Conservation (phyloP, 2,888 invertebrate genomes). For the Eristalis pertinax region DNA sequence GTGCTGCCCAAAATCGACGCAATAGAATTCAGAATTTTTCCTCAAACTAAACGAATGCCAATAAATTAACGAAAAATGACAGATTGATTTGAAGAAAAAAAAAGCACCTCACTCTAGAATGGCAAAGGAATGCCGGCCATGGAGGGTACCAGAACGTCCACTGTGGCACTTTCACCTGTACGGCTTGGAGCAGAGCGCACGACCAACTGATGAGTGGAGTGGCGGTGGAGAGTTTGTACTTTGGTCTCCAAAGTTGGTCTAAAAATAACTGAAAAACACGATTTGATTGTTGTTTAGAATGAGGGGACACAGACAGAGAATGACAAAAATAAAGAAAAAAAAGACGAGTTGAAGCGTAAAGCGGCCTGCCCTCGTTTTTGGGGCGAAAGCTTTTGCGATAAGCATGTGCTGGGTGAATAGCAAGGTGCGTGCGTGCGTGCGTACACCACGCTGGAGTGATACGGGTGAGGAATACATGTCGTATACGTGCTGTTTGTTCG, state of each 20-base stretch:
- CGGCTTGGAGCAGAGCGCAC: neutral
- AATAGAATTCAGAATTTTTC: conserved; percentile 18
- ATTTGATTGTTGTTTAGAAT: neutral
- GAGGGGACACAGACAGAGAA: neutral
- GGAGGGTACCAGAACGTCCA: neutral
- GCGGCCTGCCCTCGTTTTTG: neutral
- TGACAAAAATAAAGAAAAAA: conserved; percentile 8
- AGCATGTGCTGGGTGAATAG: too few species aligned
- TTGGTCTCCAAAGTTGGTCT: conserved; percentile 21
- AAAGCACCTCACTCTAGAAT: neutral
- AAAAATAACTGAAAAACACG: conserved; percentile 19
- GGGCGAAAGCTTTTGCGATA: too few species aligned
- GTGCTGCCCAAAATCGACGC: neutral
- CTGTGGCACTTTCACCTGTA: conserved; percentile 44
- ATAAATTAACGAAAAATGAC: conserved; percentile 11
- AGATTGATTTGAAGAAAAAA: neutral
- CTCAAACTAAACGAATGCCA: neutral
- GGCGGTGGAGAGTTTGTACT: conserved; percentile 24
- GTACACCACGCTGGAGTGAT: too few species aligned
- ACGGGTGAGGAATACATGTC: too few species aligned
- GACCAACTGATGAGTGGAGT: conserved; percentile 26
- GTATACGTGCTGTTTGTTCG: too few species aligned
- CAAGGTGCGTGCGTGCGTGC: too few species aligned
- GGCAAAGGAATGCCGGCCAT: neutral
- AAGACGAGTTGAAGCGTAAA: neutral